phyloP scores from a whole-genome alignment of 2,797 vertebrate genomes.

The Ara ararauna region DNA sequence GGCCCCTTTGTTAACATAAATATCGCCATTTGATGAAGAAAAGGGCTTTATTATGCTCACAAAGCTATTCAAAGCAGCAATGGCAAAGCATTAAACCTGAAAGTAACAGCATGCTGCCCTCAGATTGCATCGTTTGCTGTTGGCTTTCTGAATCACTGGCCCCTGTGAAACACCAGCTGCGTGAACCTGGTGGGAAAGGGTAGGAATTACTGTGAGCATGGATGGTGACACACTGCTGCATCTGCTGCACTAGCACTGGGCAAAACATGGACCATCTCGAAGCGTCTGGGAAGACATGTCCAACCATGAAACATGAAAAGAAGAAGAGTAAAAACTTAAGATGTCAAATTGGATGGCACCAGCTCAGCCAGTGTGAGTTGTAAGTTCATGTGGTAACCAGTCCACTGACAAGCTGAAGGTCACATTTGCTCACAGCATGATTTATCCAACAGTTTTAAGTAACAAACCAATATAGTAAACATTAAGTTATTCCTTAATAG shows the following conservation, averaged over 20 bases:
- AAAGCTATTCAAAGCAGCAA: background rate
- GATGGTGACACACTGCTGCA: fast-evolving
- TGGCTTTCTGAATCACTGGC: background rate
- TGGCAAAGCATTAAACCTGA: slow-evolving; percentile 9
- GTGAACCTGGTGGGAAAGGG: background rate
- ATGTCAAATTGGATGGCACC: background rate
- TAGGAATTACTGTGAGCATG: background rate
- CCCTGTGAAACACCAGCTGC: background rate
- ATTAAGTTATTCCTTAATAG: background rate
- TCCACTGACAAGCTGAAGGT: background rate
- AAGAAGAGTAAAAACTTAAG: background rate
- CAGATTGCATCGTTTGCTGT: background rate
- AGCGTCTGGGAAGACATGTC: background rate
- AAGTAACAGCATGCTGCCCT: slow-evolving; percentile 4
- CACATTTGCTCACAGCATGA: background rate
- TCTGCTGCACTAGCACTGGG: background rate
- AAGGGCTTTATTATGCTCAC: background rate
- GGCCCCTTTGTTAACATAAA: background rate
- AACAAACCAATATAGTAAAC: background rate
- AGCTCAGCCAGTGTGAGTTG: background rate
- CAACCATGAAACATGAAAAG: background rate
- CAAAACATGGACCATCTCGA: background rate
- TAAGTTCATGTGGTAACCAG: background rate
- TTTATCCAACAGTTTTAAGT: background rate
- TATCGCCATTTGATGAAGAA: background rate